A percentile compares a stretch with the other conserved stretches of the same genome.
Evolutionary conservation across 2,888 invertebrate genomes (phyloP).

Genomic region (Nesidiocoris tenuis): DNA sequence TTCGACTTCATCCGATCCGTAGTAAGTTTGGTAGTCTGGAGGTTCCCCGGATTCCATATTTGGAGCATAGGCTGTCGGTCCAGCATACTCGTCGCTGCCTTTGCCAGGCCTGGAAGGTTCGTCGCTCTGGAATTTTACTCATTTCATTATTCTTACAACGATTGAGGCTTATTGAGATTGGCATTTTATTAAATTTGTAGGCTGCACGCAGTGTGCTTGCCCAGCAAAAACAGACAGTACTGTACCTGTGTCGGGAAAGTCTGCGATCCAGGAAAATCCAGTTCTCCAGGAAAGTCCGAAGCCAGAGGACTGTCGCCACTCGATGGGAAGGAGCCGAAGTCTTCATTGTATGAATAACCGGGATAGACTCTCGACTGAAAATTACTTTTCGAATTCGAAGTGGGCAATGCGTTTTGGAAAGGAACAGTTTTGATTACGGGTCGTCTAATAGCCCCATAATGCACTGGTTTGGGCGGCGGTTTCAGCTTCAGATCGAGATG

Average conservation of each 20-base stretch:
- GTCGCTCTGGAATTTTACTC: background rate
- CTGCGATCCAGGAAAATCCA: background rate
- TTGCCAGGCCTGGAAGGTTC: background rate
- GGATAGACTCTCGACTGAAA: slow-evolving; percentile 24
- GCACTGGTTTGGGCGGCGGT: background rate
- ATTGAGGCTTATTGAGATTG: no score
- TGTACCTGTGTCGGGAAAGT: background rate
- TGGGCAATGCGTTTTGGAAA: no score
- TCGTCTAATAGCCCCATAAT: no score
- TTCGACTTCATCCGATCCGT: slow-evolving; percentile 23
- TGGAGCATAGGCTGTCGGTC: background rate
- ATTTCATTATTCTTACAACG: no score
- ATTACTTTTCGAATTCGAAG: no score
- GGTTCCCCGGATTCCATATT: slow-evolving; percentile 28
- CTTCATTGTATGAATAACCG: slow-evolving; percentile 12
- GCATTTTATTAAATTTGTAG: no score
- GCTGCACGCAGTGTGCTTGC: no score
- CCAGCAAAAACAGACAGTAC: no score
- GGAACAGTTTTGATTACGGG: no score
- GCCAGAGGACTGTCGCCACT: slow-evolving; percentile 1
- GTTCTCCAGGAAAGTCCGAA: slow-evolving; percentile 8
- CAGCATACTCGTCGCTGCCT: slow-evolving; percentile 21
- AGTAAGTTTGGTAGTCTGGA: slow-evolving; percentile 29
- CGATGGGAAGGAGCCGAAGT: slow-evolving; percentile 11
- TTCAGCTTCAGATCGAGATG: background rate